phyloP scores from a whole-genome alignment of 2,797 vertebrate species.

The Cyprinodon diabolis region DNA sequence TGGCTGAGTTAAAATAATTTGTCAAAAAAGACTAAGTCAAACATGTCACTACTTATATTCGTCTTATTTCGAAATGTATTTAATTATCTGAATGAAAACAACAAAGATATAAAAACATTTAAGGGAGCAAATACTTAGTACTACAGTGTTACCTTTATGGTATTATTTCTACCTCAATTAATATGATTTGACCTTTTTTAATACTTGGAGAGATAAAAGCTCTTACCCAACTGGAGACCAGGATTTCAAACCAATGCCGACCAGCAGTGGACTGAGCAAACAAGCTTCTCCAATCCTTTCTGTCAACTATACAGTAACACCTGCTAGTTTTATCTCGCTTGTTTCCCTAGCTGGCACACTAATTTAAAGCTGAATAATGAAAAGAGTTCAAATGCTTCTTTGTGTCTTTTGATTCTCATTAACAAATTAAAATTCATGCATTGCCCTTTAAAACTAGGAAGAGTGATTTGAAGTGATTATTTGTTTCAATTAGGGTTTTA shows the following conservation, averaged over 20 bases:
- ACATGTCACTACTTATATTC: too few species aligned
- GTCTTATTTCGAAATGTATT: too few species aligned
- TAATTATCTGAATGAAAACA: too few species aligned
- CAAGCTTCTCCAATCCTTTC: neutral
- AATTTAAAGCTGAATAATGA: neutral
- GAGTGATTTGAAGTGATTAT: constrained; percentile 6
- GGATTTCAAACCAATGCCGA: neutral
- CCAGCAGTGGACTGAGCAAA: neutral
- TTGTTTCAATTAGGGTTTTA: constrained; percentile 16
- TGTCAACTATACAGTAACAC: too few species aligned
- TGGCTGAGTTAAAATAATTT: neutral
- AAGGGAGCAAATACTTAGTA: too few species aligned
- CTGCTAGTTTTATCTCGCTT: too few species aligned
- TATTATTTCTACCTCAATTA: neutral
- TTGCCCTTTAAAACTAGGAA: neutral
- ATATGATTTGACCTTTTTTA: neutral
- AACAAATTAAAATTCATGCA: neutral
- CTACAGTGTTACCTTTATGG: too few species aligned
- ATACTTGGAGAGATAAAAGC: neutral
- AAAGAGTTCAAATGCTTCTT: neutral
- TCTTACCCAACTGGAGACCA: neutral
- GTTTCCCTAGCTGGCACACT: neutral
- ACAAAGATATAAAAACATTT: too few species aligned
- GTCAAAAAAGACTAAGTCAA: neutral
- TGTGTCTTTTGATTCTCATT: neutral